These are phyloP conservation scores for Porites cylindrica DNA, from an alignment of 92 coral and sea anemone genomes.

Conservation along the genomic window DNA sequence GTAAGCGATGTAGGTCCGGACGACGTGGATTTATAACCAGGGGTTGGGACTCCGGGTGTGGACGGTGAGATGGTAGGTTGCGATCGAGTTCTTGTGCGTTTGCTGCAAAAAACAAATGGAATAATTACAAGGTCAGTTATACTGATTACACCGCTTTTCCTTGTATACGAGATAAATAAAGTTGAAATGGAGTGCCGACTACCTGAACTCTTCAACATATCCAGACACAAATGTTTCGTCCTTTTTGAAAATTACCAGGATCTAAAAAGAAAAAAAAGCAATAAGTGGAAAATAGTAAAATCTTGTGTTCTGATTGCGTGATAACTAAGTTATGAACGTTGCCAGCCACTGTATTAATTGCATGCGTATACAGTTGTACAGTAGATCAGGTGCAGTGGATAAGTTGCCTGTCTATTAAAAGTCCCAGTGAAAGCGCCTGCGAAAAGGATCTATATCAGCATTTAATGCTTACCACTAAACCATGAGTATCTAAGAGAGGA, in stretches of 20 bases:
- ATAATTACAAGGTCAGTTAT: background rate
- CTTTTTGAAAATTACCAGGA: conserved; percentile 59
- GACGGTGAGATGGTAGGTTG: conserved; percentile 11
- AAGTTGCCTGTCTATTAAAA: no score
- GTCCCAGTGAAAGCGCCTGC: no score
- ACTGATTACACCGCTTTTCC: no score
- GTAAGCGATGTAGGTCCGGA: conserved; percentile 25
- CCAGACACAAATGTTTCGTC: conserved; percentile 71
- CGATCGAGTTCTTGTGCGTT: background rate
- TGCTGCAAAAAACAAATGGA: background rate
- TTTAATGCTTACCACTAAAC: no score
- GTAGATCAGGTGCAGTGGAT: no score
- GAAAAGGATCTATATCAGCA: no score
- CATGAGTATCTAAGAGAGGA: no score
- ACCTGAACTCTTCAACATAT: conserved; percentile 78
- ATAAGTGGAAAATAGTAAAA: background rate
- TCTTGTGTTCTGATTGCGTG: no score
- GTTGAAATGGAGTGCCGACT: background rate
- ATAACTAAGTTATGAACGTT: no score
- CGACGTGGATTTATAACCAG: conserved; percentile 10
- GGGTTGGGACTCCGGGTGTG: conserved; percentile 20
- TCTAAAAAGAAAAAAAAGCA: conserved; percentile 26
- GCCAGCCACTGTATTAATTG: no score
- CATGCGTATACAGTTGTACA: no score
- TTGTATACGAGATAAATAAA: no score